Evolutionary conservation across 1,140 invertebrate species (phyloP).

Genomic region (Varroa destructor): DNA sequence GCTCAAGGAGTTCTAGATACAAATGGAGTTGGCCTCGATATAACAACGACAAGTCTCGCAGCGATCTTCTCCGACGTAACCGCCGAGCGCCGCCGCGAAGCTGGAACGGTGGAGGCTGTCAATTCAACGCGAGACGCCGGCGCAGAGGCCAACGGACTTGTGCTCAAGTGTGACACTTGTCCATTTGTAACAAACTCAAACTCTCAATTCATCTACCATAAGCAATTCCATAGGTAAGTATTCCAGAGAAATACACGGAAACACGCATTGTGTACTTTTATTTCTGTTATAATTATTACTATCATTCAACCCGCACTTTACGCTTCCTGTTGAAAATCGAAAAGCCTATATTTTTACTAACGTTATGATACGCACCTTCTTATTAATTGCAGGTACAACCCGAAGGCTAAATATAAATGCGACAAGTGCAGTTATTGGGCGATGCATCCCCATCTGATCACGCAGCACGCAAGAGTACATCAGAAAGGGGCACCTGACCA

Average conservation of each 20-base stretch:
- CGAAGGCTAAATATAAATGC: conserved; percentile 55
- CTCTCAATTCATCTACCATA: conserved; percentile 67
- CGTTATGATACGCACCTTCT: background rate
- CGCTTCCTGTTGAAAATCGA: too few species aligned
- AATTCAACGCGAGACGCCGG: background rate
- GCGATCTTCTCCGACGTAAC: too few species aligned
- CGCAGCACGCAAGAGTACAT: conserved; percentile 63
- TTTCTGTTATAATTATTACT: conserved; percentile 30
- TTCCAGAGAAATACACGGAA: background rate
- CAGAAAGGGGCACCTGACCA: conserved; percentile 42
- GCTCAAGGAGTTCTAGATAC: conserved; percentile 20
- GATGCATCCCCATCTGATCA: conserved; percentile 58
- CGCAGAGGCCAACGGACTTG: conserved; percentile 29
- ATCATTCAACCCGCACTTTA: too few species aligned
- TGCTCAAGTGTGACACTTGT: conserved; percentile 50
- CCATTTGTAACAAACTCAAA: conserved; percentile 67
- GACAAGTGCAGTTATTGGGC: conserved; percentile 66
- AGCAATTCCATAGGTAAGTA: conserved; percentile 63
- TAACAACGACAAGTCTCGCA: background rate
- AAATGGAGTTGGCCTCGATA: background rate
- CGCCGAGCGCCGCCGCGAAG: background rate
- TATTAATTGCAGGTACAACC: conserved; percentile 30
- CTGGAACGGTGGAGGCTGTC: too few species aligned
- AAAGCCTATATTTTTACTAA: too few species aligned
- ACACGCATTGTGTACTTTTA: too few species aligned